Evolutionary conservation across 2,113 vertebrate species (phyloP).

Genomic region (Archocentrus centrarchus): DNA sequence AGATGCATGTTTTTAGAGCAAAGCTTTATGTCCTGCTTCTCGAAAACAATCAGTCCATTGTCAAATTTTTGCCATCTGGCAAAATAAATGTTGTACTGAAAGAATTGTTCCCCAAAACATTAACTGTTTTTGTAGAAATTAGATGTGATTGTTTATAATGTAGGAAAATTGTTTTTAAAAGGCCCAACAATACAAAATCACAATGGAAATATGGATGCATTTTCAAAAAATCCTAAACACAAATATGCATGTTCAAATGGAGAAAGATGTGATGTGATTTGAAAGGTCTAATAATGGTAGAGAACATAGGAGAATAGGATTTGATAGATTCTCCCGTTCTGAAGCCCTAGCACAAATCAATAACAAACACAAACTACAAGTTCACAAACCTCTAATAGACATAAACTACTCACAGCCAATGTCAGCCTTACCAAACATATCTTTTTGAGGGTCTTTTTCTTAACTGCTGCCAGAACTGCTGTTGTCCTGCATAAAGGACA

Average conservation of each 20-base stretch:
- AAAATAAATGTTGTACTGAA: constrained; percentile 14
- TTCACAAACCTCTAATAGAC: constrained; percentile 52
- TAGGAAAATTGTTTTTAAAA: not conserved
- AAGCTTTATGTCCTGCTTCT: constrained; percentile 53
- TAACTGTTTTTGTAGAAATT: not conserved
- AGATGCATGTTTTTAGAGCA: constrained; percentile 66
- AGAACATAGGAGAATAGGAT: constrained; percentile 22
- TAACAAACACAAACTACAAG: constrained; percentile 59
- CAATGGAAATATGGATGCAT: not conserved
- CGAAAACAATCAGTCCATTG: constrained; percentile 45
- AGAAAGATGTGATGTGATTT: not conserved
- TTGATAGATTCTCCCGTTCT: constrained; percentile 58
- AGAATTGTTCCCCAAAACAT: constrained; percentile 1
- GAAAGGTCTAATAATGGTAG: not conserved
- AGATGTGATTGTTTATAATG: not conserved
- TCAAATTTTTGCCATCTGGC: constrained; percentile 60
- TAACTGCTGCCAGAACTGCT: constrained; percentile 54
- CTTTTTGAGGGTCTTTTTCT: constrained; percentile 64
- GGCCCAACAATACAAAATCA: not conserved
- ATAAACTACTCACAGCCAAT: constrained; percentile 58
- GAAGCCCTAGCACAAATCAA: constrained; percentile 65
- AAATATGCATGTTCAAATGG: constrained; percentile 10
- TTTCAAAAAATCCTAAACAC: not conserved
- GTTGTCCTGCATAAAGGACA: constrained; percentile 55
- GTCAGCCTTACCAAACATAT: constrained; percentile 35